phyloP scores from a whole-genome alignment of 1,140 invertebrate species.

The Drosophila sp. region DNA sequence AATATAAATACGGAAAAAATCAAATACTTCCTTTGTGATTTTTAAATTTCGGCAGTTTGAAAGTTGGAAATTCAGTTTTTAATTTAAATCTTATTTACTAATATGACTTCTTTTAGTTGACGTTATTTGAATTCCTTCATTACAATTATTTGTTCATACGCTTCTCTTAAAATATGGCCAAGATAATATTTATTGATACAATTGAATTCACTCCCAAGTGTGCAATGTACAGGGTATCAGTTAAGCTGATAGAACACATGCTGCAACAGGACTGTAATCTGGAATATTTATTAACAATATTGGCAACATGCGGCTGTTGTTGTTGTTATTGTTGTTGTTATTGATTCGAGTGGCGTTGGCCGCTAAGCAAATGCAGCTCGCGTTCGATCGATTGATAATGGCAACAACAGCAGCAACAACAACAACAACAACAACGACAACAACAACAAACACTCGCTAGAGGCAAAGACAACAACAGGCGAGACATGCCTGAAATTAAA shows the following conservation, averaged over 20 bases:
- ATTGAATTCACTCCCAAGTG: background rate
- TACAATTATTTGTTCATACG: no score
- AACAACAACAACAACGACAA: constrained; percentile 34
- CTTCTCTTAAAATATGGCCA: no score
- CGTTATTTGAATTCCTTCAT: no score
- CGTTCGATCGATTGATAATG: constrained; percentile 81
- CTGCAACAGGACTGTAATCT: constrained; percentile 53
- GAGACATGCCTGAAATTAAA: constrained; percentile 56
- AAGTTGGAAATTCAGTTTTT: no score
- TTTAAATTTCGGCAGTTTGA: no score
- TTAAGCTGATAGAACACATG: constrained; percentile 46
- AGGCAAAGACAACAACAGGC: constrained; percentile 54
- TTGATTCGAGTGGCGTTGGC: constrained; percentile 52
- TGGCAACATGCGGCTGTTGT: constrained; percentile 40
- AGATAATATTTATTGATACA: background rate
- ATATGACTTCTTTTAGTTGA: no score
- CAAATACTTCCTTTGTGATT: no score
- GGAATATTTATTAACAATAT: constrained; percentile 81
- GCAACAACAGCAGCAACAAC: constrained; percentile 56
- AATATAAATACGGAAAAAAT: no score
- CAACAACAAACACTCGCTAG: constrained; percentile 59
- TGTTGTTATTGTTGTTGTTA: constrained; percentile 40
- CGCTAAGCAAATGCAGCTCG: constrained; percentile 80
- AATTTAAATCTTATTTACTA: no score
- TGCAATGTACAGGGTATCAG: constrained; percentile 41